Conservation (phyloP, 2,113 vertebrate species). For the Podarcis muralis region DNA sequence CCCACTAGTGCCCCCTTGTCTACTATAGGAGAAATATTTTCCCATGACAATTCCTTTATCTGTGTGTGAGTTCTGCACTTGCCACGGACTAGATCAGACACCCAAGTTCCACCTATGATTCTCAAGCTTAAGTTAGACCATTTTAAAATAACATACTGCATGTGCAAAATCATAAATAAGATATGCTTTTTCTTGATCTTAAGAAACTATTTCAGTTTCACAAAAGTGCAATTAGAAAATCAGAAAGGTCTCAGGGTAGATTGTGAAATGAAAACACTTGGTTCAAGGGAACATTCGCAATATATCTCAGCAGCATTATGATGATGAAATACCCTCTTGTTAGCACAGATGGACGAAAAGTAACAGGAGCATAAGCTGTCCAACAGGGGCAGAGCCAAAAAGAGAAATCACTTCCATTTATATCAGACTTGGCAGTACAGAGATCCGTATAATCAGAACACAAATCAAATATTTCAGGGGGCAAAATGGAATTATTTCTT, state of each 20-base stretch:
- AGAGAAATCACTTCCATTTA: slow-evolving; percentile 53
- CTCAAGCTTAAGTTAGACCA: not conserved
- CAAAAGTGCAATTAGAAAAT: slow-evolving; percentile 7
- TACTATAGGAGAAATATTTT: too few relatives aligned
- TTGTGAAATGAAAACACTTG: not conserved
- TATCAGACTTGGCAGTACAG: slow-evolving; percentile 38
- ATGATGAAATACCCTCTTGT: slow-evolving; percentile 62
- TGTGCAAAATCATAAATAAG: not conserved
- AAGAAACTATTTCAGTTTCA: not conserved
- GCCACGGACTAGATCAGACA: not conserved
- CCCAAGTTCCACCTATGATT: not conserved
- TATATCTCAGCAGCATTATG: slow-evolving; percentile 52
- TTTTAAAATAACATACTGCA: not conserved
- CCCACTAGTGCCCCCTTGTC: too few relatives aligned
- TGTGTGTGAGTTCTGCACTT: not conserved
- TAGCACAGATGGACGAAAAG: slow-evolving; percentile 62
- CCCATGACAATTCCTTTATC: not conserved
- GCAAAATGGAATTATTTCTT: not conserved
- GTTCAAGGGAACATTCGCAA: slow-evolving; percentile 41
- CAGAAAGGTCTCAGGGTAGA: not conserved
- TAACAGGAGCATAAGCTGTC: slow-evolving; percentile 49
- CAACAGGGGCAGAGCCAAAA: slow-evolving; percentile 50
- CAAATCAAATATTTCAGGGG: slow-evolving; percentile 3
- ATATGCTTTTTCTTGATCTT: not conserved
- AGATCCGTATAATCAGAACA: slow-evolving; percentile 37